Percentiles rank a stretch among this genome's conserved stretches.
Evolutionary conservation across 2,888 invertebrate genomes (phyloP).

Genomic region (Caenorhabditis doughertyi): DNA sequence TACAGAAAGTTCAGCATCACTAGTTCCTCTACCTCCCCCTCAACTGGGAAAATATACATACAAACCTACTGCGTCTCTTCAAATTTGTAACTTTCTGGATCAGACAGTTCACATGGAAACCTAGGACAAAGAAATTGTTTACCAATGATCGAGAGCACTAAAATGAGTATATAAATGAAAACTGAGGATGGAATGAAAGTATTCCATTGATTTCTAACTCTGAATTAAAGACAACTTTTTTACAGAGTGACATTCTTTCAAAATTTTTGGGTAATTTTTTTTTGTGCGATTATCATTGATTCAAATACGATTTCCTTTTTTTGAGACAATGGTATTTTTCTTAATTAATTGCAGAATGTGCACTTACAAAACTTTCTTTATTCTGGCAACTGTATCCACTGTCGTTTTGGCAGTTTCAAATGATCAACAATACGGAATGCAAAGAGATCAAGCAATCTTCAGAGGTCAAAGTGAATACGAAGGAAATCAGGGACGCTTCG

Average conservation of each 20-base stretch:
- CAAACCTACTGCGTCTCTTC: constrained; percentile 38
- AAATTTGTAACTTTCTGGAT: constrained; percentile 31
- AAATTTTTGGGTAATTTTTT: background rate
- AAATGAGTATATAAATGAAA: constrained; percentile 25
- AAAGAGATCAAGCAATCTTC: constrained; percentile 11
- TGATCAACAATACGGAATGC: constrained; percentile 31
- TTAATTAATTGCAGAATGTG: constrained; percentile 33
- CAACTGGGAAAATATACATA: constrained; percentile 26
- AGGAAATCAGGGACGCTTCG: constrained; percentile 30
- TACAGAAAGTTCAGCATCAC: constrained; percentile 54
- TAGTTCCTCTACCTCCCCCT: constrained; percentile 21
- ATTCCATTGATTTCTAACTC: background rate
- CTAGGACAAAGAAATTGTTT: constrained; percentile 31
- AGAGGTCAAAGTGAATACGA: constrained; percentile 23
- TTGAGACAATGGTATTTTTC: no score
- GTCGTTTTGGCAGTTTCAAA: constrained; percentile 24
- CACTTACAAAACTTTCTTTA: constrained; percentile 22
- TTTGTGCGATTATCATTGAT: background rate
- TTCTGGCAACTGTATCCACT: background rate
- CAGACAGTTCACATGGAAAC: constrained; percentile 56
- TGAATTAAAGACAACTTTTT: background rate
- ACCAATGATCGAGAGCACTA: constrained; percentile 54
- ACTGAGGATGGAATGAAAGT: constrained; percentile 9
- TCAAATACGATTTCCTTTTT: background rate
- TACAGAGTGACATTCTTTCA: background rate